Evolutionary conservation across 2,888 invertebrate species (phyloP).

Genomic region (Fragum fragum): DNA sequence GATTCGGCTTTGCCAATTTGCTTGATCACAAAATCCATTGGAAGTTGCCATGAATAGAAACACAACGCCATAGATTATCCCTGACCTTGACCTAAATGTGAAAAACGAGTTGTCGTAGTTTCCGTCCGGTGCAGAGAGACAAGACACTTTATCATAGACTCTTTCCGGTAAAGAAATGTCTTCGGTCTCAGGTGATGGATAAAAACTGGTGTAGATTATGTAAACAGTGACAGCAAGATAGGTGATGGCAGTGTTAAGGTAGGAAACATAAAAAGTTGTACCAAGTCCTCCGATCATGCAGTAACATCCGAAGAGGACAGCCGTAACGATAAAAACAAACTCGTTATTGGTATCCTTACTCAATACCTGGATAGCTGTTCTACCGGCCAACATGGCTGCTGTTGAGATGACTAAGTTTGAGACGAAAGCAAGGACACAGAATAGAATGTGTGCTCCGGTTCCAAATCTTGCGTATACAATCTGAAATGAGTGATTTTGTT

Average conservation of each 20-base stretch:
- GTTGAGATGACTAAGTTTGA: conserved; percentile 79
- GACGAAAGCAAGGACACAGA: conserved; percentile 77
- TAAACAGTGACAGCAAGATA: conserved; percentile 77
- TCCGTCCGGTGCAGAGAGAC: conserved; percentile 73
- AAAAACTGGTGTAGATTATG: conserved; percentile 70
- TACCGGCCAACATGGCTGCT: conserved; percentile 76
- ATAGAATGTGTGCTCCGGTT: conserved; percentile 75
- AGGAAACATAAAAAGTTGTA: conserved; percentile 83
- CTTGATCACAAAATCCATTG: conserved; percentile 78
- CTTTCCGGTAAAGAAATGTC: conserved; percentile 64
- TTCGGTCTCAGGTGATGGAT: conserved; percentile 48
- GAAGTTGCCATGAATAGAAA: conserved; percentile 71
- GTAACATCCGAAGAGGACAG: conserved; percentile 79
- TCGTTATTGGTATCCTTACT: conserved; percentile 76
- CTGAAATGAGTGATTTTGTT: conserved; percentile 49
- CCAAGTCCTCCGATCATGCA: conserved; percentile 70
- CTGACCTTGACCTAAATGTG: conserved; percentile 76
- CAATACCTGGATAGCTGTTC: conserved; percentile 72
- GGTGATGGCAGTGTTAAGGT: conserved; percentile 81
- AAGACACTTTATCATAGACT: conserved; percentile 71
- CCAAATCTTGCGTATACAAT: conserved; percentile 81
- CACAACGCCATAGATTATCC: conserved; percentile 76
- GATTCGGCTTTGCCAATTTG: conserved; percentile 85
- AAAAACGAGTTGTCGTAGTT: conserved; percentile 75
- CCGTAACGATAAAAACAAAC: conserved; percentile 78